Evolutionary conservation across 2,888 invertebrate genomes (phyloP).

Genomic region (Tenthredo notha): DNA sequence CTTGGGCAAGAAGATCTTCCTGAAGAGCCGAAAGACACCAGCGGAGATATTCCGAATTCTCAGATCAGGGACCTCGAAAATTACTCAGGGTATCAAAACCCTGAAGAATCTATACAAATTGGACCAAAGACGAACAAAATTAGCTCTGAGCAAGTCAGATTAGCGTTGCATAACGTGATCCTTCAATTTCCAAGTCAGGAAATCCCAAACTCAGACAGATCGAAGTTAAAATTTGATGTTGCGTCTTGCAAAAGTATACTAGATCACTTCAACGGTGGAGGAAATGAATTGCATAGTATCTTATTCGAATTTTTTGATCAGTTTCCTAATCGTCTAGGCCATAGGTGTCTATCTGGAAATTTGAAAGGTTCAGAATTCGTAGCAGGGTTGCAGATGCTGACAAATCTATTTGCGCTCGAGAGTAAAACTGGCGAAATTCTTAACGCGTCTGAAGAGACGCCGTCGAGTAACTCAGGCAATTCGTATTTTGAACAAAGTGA

Average conservation of each 20-base stretch:
- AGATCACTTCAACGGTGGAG: conserved; percentile 15
- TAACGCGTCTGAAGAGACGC: not conserved
- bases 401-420: not conserved
- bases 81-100: not conserved
- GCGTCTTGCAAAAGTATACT: not conserved
- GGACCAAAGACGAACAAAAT: not conserved
- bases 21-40: not conserved
- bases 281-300: conserved; percentile 1
- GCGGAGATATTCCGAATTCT: not conserved
- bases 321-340: not conserved
- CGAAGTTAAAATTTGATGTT: not conserved
- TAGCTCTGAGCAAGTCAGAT: not conserved
- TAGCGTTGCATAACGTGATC: conserved; percentile 8
- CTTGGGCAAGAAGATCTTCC: not conserved
- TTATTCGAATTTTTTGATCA: conserved; percentile 7
- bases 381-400: not conserved
- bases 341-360: not conserved
- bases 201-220: not conserved
- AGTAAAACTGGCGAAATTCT: conserved; percentile 7
- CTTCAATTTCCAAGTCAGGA: not conserved
- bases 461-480: not conserved
- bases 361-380: not conserved
- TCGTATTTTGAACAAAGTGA: not conserved
- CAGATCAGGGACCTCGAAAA: not conserved
- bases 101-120: not conserved